Percentiles rank a stretch among this genome's conserved stretches.
These are phyloP conservation scores for Corythornis cristatus DNA, from an alignment of 2,113 vertebrate species.

Conservation along the genomic window DNA sequence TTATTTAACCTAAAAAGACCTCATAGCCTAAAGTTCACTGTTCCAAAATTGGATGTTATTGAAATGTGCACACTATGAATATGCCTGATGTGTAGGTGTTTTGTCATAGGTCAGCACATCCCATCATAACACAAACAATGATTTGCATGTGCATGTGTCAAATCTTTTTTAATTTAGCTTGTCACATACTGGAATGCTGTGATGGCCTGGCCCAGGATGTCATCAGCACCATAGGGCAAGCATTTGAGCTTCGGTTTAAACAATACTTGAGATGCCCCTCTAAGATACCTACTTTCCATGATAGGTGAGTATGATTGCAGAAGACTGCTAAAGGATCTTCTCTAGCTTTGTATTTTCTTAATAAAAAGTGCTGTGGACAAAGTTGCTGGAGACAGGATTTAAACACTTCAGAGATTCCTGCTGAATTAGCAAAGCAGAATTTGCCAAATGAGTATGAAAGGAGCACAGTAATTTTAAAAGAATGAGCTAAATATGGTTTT, in stretches of 20 bases:
- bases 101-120: neutral
- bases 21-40: neutral
- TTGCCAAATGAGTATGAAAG: neutral
- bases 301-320: constrained; percentile 79
- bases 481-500: neutral
- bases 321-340: neutral
- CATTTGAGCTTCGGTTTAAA: constrained; percentile 97
- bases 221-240: constrained; percentile 95
- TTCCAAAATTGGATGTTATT: neutral
- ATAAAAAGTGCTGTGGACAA: neutral
- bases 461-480: neutral
- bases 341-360: neutral
- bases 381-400: neutral
- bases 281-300: constrained; percentile 86
- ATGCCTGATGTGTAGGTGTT: neutral
- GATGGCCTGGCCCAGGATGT: constrained; percentile 94
- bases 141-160: neutral
- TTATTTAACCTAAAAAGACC: neutral
- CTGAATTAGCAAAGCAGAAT: neutral
- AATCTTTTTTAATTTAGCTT: constrained; percentile 78
- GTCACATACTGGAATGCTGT: constrained; percentile 95
- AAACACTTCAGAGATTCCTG: neutral
- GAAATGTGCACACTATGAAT: neutral
- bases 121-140: neutral
- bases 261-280: constrained; percentile 93